Evolutionary conservation across 2,888 invertebrate genomes (phyloP).

Genomic region (Buathra laborator): DNA sequence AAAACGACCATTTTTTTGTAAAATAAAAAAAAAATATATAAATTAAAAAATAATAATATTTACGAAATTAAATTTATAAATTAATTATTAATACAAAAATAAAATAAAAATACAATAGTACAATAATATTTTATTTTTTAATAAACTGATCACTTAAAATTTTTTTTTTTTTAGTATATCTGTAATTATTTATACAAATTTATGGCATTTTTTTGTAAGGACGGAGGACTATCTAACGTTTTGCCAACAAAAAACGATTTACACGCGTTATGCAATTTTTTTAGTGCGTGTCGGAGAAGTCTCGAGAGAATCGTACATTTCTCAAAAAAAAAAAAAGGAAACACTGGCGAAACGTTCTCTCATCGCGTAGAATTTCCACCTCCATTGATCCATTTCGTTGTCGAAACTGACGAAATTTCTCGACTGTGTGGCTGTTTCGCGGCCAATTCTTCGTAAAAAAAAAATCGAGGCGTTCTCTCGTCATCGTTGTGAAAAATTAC

Average conservation of each 20-base stretch:
- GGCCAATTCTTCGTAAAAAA: not conserved
- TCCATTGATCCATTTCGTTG: constrained; percentile 46
- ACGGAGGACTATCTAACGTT: constrained; percentile 2
- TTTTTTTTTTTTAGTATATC: too few relatives aligned
- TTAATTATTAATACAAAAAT: too few relatives aligned
- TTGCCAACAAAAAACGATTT: not conserved
- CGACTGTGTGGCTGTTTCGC: not conserved
- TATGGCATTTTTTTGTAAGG: not conserved
- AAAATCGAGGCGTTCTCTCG: not conserved
- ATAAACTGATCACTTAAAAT: too few relatives aligned
- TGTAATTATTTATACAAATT: too few relatives aligned
- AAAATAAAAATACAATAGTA: too few relatives aligned
- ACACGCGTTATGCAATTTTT: constrained; percentile 28
- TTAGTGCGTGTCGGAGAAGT: not conserved
- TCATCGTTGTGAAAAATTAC: constrained; percentile 16
- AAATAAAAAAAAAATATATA: too few relatives aligned
- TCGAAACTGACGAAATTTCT: constrained; percentile 44
- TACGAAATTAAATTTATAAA: too few relatives aligned
- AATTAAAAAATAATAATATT: too few relatives aligned
- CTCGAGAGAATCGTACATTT: constrained; percentile 6
- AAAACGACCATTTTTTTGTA: too few relatives aligned
- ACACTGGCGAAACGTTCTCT: constrained; percentile 9
- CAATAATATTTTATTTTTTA: too few relatives aligned
- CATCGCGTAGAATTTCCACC: constrained; percentile 28
- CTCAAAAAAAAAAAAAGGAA: not conserved